phyloP scores from a whole-genome alignment of 2,113 vertebrate genomes.

The Elanus axillaris region DNA sequence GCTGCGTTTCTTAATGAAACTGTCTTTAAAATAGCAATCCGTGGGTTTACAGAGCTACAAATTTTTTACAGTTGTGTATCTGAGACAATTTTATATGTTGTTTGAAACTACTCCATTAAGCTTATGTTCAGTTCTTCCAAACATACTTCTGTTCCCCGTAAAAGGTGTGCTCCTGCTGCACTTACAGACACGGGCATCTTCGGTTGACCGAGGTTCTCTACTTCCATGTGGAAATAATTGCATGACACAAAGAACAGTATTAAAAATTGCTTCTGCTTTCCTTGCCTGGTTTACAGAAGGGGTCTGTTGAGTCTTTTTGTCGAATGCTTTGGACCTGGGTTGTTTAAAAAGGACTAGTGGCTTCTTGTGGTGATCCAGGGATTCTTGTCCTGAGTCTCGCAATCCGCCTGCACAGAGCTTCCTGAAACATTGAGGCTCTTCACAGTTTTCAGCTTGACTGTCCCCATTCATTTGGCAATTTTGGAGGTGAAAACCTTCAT shows the following conservation, averaged over 20 bases:
- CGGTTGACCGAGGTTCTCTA: not conserved
- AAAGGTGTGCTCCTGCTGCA: not conserved
- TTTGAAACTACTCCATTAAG: not conserved
- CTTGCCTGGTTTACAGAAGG: not conserved
- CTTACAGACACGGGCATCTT: not conserved
- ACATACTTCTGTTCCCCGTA: not conserved
- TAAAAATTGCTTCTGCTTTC: not conserved
- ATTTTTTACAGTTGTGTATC: not conserved
- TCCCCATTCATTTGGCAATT: not conserved
- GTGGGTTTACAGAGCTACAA: not conserved
- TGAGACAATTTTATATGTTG: not conserved
- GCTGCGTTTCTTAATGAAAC: slow-evolving; percentile 18
- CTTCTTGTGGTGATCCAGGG: not conserved
- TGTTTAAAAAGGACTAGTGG: not conserved
- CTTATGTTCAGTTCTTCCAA: not conserved
- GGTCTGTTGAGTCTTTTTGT: not conserved
- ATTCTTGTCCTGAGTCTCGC: not conserved
- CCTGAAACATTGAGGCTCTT: not conserved
- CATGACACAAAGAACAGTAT: not conserved
- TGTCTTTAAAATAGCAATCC: not conserved
- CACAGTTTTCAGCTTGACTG: not conserved
- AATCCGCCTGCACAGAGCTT: not conserved
- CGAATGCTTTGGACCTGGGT: not conserved
- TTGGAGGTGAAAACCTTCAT: not conserved
- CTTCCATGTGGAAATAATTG: not conserved